Base-by-base conservation (phyloP, 2,888 invertebrate genomes). In the Erebia palarica region DNA sequence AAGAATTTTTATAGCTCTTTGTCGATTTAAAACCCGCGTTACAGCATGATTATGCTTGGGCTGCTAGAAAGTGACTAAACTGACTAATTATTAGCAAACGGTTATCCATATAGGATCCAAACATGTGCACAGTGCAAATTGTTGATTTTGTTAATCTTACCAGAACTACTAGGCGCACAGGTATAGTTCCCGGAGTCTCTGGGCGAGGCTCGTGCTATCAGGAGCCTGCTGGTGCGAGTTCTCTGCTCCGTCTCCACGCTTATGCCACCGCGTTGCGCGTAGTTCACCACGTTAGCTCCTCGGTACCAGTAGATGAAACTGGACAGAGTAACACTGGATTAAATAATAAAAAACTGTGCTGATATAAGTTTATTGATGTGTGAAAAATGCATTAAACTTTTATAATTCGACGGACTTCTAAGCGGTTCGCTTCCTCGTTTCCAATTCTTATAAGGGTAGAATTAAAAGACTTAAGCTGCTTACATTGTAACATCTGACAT, bases 151-250 rank as follows among this genome's bases (percentile, higher is more conserved):
- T 27, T 27, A 18, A 42, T 73, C 78, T 82, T 75, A 95, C 95
- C 95, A 82, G 96, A 96, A 86, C 96, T 96, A 84, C 96, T 96
- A 70, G 98, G 97, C 79, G 96, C 96, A 88, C 98, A 98, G 73
- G 98, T 98, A 87, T 98, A 98, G 94, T 97, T 97, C 80, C 98
- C 98, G 61, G 96, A 97, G 93, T 97, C 97, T 70, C 96, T 94
- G 57, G 97, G 95, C 78, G 96, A 95, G 59, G 98, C 98, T 81
- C 97, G 96, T 70, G 97, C 97, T 82, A 98, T 97, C 80, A 97
- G 95, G 77, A 98, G 94, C 79, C 97, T 96, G 79, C 97, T 97
- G 71, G 97, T 97, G 73, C 97, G 96, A 69, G 96, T 96, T 66
- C 97, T 96, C 84, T 97, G 97, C 87, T 97, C 97, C 27, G 97